Evolutionary conservation across 2,113 vertebrate species (phyloP), one percentile per base, ranked within the genome.

Genomic region (Cheilinus undulatus): DNA sequence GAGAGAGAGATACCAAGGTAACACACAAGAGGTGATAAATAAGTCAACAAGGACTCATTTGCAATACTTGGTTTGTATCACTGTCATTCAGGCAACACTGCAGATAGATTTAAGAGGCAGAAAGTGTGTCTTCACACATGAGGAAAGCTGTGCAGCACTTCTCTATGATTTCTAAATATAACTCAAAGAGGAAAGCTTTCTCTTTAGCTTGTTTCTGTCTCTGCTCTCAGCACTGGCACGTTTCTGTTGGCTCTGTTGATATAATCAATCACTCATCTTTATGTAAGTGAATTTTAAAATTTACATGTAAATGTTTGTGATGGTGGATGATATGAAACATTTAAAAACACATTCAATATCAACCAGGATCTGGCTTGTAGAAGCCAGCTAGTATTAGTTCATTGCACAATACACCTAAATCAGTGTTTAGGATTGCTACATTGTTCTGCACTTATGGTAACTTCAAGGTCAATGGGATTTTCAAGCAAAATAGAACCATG

Each of bases 1-100:
- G 84, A 58, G 74, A 70, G 69, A 64, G 69, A 90, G 84, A 89
- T 88, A 92, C 89, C 85, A 89, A 93, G 90, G 93, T 92, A 91
- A 83, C 87, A 73, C 87, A 81, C 79, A 76, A 74, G 75, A 84
- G 65, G 74, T 86, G 91, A 92, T 93, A 87, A 93, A 94, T 93
- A 91, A 92, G 88, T 91, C 85, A 93, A 87, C 85, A 92, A 88
- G 76, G 80, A 89, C 85, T 91, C 84, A 81, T 90, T 92, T 91
- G 85, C 84, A 88, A 73, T 66, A 61, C 70, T 80, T 86, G 67
- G 69, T 84, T 87, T 87, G 84, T 78, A 70, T 85, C 78, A 64
- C 73, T 81, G 78, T 80, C 62, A 42, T 30, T 30, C 66, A 26
- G 52, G 54, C 28, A 48, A 51, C 69, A 54, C 34, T 48, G 71